Evolutionary conservation across 2,888 invertebrate species (phyloP).

Genomic region (Coleophora flavipennella): DNA sequence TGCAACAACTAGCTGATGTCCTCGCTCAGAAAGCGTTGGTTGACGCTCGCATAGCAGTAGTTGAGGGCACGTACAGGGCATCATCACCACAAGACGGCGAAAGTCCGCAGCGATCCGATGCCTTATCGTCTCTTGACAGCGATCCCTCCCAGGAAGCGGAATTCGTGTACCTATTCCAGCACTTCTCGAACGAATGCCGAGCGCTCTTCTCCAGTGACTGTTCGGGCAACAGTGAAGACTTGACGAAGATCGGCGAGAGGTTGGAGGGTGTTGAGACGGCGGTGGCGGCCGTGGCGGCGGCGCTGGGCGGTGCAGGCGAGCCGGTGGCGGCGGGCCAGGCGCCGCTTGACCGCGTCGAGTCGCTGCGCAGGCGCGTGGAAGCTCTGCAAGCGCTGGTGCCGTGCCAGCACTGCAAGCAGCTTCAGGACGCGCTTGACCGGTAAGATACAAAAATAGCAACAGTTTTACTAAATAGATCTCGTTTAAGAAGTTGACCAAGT

Average conservation of each 20-base stretch:
- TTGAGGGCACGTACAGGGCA: constrained; percentile 72
- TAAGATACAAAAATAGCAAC: too few species aligned
- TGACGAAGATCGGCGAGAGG: constrained; percentile 69
- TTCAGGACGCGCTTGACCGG: constrained; percentile 70
- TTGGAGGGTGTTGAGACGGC: constrained; percentile 65
- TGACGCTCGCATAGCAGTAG: constrained; percentile 81
- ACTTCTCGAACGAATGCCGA: constrained; percentile 75
- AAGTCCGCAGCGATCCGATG: constrained; percentile 36
- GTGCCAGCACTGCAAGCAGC: constrained; percentile 67
- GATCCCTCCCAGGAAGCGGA: constrained; percentile 76
- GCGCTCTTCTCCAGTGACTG: constrained; percentile 72
- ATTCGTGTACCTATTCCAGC: constrained; percentile 77
- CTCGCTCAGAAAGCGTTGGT: constrained; percentile 82
- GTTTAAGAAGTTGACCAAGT: too few species aligned
- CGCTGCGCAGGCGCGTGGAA: constrained; percentile 59
- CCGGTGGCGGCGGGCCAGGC: constrained; percentile 15
- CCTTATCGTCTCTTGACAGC: constrained; percentile 61
- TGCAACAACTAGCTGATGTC: constrained; percentile 79
- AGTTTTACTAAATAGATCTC: too few species aligned
- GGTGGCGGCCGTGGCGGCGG: constrained; percentile 29
- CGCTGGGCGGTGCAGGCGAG: constrained; percentile 5
- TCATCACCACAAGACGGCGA: constrained; percentile 27
- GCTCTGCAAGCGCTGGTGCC: constrained; percentile 64
- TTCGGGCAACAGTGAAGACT: constrained; percentile 70
- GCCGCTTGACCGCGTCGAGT: constrained; percentile 48